Evolutionary conservation across 2,113 vertebrate genomes (phyloP), one percentile per base, ranked within the genome.

Genomic region (Tyto alba): DNA sequence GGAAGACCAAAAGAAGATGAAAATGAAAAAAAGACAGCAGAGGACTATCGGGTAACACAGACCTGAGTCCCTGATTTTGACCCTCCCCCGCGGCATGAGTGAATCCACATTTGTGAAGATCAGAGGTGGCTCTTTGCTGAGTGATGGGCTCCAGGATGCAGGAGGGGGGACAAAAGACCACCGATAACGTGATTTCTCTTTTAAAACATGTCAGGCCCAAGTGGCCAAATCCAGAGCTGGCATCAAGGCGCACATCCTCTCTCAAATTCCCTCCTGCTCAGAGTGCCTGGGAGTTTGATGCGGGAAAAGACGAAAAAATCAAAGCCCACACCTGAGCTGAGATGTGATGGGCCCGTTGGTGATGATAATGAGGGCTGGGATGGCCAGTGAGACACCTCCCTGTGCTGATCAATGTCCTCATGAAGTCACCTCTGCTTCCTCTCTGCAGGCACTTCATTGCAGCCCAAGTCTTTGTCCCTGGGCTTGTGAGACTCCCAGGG

Each of bases 391-490:
- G 50, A 86, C 18, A 40, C 13, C 48, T 81, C 64, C 9, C 20
- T 14, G 0, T 0, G 12, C 30, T 76, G 25, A 32, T 82, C 1
- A 0, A 3, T 0, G 3, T 59, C 25, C 50, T 53, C 1, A 0
- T 3, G 40, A 34, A 53, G 22, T 73, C 45, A 59, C 38, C 30
- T 82, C 69, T 75, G 36, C n/a, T 56, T n/a, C 29, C 15, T 68
- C 48, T 45, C 64, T 68, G 72, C 48, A 41, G 41, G 16, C 19
- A 25, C 12, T 30, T n/a, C 48, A 11, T 14, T 48, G 50, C 40
- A 74, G 43, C 40, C 11, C 3, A 30, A 29, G 32, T 9, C 48
- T 53, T 72, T 69, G 73, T 67, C 52, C 55, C 68, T 8, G 16
- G 3, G 21, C 38, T 82, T 38, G 12, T 0, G 0, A 25, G 62